Evolutionary conservation across 1,140 invertebrate genomes (phyloP).

Genomic region (Drosophila subpulchrella): DNA sequence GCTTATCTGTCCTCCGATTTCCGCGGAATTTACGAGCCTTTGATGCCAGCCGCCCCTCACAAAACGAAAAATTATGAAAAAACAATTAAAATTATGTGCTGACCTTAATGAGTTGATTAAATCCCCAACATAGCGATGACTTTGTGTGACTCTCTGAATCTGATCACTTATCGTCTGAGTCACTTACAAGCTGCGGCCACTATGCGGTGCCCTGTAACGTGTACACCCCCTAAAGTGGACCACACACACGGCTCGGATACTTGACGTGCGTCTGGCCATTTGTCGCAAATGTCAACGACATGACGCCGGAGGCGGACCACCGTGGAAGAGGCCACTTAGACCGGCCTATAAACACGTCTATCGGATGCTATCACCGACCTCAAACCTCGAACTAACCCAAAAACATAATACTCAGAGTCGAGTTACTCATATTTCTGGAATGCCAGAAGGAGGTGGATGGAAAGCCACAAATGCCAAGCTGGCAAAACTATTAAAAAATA

Average conservation of each 20-base stretch:
- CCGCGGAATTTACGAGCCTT: slow-evolving; percentile 52
- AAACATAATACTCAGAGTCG: slow-evolving; percentile 36
- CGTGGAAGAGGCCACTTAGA: slow-evolving; percentile 18
- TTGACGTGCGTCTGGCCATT: slow-evolving; percentile 75
- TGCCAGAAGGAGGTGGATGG: slow-evolving; percentile 21
- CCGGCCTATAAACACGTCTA: slow-evolving; percentile 67
- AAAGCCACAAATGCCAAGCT: slow-evolving; percentile 41
- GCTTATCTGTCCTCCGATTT: slow-evolving; percentile 63
- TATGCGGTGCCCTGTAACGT: slow-evolving; percentile 47
- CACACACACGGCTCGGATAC: slow-evolving; percentile 63
- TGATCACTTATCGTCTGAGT: slow-evolving; percentile 24
- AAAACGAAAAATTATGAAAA: slow-evolving; percentile 56
- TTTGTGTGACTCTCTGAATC: slow-evolving; percentile 23
- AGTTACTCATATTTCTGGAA: slow-evolving; percentile 79
- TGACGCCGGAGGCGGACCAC: slow-evolving; percentile 72
- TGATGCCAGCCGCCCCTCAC: slow-evolving; percentile 47
- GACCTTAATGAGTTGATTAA: slow-evolving; percentile 78
- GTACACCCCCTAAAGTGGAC: slow-evolving; percentile 68
- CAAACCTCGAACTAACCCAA: slow-evolving; percentile 59
- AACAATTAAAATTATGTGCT: slow-evolving; percentile 72
- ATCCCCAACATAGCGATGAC: slow-evolving; percentile 28
- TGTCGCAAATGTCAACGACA: slow-evolving; percentile 81
- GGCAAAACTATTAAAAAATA: slow-evolving; percentile 75
- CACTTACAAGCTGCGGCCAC: slow-evolving; percentile 61
- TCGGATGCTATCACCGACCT: slow-evolving; percentile 65